Percentiles rank a stretch among this genome's conserved stretches.
Conservation (phyloP, 2,888 invertebrate species). For the Epinotia demarniana region DNA sequence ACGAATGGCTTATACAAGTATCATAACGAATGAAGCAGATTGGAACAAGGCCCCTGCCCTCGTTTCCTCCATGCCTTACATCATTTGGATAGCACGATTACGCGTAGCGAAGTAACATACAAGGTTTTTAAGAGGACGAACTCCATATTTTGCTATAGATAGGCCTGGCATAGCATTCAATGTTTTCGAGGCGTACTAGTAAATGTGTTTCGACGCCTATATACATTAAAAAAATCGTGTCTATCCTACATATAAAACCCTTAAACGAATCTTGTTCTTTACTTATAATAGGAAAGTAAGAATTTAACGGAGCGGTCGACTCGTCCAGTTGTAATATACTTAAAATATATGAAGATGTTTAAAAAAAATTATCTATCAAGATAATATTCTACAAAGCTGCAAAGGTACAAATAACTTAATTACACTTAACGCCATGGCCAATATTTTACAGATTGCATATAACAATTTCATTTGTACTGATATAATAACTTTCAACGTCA, state of each 20-base stretch:
- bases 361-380: no score
- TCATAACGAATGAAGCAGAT: constrained; percentile 43
- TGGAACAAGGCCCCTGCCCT: constrained; percentile 44
- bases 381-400: no score
- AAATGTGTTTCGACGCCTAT: neutral
- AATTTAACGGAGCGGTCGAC: neutral
- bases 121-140: constrained; percentile 42
- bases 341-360: neutral
- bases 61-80: constrained; percentile 42
- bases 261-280: neutral
- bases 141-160: constrained; percentile 5
- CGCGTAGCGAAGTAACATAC: constrained; percentile 40
- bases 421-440: neutral
- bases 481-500: neutral
- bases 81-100: constrained; percentile 42
- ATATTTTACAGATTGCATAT: no score
- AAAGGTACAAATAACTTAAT: neutral
- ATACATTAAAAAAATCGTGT: no score
- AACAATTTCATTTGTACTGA: no score
- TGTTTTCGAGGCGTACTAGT: neutral
- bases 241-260: neutral
- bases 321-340: neutral
- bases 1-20: constrained; percentile 39
- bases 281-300: neutral
- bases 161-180: neutral